phyloP scores from a whole-genome alignment of 1,140 invertebrate species.

The Danaus plexippus region DNA sequence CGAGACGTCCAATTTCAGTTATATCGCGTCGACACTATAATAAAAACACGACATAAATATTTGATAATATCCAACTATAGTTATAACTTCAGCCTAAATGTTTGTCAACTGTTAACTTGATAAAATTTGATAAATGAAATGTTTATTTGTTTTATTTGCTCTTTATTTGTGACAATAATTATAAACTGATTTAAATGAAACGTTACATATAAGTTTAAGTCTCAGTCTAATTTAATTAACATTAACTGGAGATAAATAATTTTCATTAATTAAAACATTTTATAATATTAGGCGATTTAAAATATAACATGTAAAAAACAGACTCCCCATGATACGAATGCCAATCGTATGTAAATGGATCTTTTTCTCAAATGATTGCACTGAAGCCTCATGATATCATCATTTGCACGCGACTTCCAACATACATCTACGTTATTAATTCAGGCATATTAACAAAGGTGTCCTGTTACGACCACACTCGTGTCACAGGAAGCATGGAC shows the following conservation, averaged over 20 bases:
- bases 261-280: too few relatives aligned
- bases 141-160: too few relatives aligned
- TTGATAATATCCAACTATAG: conserved; percentile 25
- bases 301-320: too few relatives aligned
- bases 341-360: conserved; percentile 53
- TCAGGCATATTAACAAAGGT: conserved; percentile 68
- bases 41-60: conserved; percentile 40
- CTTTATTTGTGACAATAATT: too few relatives aligned
- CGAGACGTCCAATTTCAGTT: conserved; percentile 34
- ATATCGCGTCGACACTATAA: conserved; percentile 40
- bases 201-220: too few relatives aligned
- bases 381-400: conserved; percentile 57
- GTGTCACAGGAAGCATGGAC: conserved; percentile 65
- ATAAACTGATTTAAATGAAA: too few relatives aligned
- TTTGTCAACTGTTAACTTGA: too few relatives aligned
- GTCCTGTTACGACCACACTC: conserved; percentile 65
- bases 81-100: neutral
- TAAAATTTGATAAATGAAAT: too few relatives aligned
- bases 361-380: conserved; percentile 57
- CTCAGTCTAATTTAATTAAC: too few relatives aligned
- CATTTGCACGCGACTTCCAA: conserved; percentile 63
- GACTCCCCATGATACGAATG: conserved; percentile 13
- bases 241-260: too few relatives aligned
- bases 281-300: too few relatives aligned
- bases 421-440: conserved; percentile 68